Evolutionary conservation across 2,888 invertebrate genomes (phyloP).

Genomic region (Bedellia somnulentella): DNA sequence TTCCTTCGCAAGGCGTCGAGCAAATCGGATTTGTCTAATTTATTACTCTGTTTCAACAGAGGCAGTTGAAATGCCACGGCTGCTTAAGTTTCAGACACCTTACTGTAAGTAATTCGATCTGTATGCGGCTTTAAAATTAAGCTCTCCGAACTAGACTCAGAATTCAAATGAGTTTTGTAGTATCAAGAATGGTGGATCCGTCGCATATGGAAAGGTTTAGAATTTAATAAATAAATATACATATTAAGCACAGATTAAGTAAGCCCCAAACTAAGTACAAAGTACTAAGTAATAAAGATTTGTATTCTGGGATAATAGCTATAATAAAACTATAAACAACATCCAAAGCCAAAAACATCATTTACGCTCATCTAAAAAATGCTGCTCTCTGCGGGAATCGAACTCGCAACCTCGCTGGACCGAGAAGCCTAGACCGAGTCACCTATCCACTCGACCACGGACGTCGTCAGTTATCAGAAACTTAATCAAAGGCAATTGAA

Average conservation of each 20-base stretch:
- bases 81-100: constrained; percentile 49
- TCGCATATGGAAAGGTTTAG: background rate
- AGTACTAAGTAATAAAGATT: background rate
- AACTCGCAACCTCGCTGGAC: too few relatives aligned
- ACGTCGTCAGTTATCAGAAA: too few relatives aligned
- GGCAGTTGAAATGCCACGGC: constrained; percentile 27
- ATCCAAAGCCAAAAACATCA: too few relatives aligned
- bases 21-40: constrained; percentile 59
- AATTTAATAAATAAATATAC: too few relatives aligned
- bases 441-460: too few relatives aligned
- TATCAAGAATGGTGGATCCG: constrained; percentile 4
- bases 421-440: too few relatives aligned
- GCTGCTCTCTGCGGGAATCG: too few relatives aligned
- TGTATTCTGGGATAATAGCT: too few relatives aligned
- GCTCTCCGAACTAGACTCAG: constrained; percentile 25
- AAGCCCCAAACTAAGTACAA: background rate
- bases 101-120: constrained; percentile 50
- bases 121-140: constrained; percentile 43
- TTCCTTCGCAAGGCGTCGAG: constrained; percentile 15
- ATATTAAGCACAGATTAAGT: too few relatives aligned
- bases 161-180: constrained; percentile 14
- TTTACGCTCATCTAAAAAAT: too few relatives aligned
- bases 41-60: constrained; percentile 30
- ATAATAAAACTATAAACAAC: too few relatives aligned
- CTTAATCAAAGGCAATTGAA: too few relatives aligned